phyloP scores from a whole-genome alignment of 2,113 vertebrate species.

The Bostrychus sinensis region DNA sequence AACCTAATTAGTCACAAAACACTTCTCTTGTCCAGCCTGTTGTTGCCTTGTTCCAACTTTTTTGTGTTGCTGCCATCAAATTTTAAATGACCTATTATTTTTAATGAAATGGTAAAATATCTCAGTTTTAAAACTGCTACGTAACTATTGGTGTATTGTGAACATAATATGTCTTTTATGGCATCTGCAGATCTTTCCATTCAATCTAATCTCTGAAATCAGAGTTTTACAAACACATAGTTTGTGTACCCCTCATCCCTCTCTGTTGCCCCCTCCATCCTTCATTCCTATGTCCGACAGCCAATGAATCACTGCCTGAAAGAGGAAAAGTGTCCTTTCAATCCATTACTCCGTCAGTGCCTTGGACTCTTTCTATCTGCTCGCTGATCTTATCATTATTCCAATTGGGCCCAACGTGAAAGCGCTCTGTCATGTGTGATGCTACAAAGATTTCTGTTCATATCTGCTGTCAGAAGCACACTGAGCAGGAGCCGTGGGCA shows the following conservation, averaged over 20 bases:
- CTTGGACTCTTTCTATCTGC: constrained; percentile 37
- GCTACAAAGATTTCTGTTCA: constrained; percentile 30
- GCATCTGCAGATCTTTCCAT: too few relatives aligned
- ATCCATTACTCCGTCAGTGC: constrained; percentile 44
- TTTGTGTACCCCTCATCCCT: neutral
- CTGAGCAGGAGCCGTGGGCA: constrained; percentile 31
- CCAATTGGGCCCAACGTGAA: constrained; percentile 53
- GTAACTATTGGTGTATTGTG: neutral
- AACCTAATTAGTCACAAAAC: too few relatives aligned
- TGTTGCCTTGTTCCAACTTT: too few relatives aligned
- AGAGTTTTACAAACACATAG: neutral
- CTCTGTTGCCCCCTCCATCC: constrained; percentile 20
- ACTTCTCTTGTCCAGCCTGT: too few relatives aligned
- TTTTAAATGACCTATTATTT: too few relatives aligned
- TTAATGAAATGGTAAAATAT: too few relatives aligned
- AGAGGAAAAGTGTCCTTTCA: constrained; percentile 45
- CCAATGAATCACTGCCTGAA: constrained; percentile 28
- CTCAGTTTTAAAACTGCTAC: too few relatives aligned
- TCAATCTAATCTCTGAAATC: too few relatives aligned
- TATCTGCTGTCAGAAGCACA: constrained; percentile 39
- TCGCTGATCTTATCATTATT: constrained; percentile 62
- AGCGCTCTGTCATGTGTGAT: constrained; percentile 47
- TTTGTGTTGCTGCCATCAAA: too few relatives aligned
- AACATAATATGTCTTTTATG: too few relatives aligned
- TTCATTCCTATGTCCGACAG: constrained; percentile 24